A percentile compares a stretch with the other conserved stretches of the same genome.
Evolutionary conservation across 2,888 invertebrate genomes (phyloP).

Genomic region (Polymixis lichenea): DNA sequence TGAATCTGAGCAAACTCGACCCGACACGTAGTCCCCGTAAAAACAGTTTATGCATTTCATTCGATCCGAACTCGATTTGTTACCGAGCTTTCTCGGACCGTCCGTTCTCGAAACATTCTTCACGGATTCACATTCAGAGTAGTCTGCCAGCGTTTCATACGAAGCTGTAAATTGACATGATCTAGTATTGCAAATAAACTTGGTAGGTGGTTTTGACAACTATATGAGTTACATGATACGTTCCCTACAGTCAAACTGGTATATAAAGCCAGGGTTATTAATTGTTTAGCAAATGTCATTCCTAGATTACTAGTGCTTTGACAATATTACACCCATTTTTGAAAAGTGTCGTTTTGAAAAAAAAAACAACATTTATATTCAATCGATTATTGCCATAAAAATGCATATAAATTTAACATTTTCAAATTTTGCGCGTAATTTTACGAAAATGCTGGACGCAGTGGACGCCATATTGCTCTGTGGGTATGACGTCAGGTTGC

Average conservation of each 20-base stretch:
- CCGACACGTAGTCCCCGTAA: background rate
- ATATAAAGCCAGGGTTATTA: background rate
- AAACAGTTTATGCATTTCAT: slow-evolving; percentile 8
- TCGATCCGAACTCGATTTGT: slow-evolving; percentile 30
- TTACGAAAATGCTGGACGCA: too few species aligned
- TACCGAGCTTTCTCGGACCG: slow-evolving; percentile 3
- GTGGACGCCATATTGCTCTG: too few species aligned
- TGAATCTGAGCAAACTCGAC: slow-evolving; percentile 3
- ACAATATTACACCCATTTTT: too few species aligned
- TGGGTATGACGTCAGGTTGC: too few species aligned
- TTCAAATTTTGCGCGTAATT: too few species aligned
- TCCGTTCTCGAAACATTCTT: background rate
- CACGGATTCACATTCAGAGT: slow-evolving; percentile 16
- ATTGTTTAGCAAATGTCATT: too few species aligned
- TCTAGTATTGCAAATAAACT: background rate
- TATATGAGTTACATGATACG: background rate
- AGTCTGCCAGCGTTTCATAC: slow-evolving; percentile 3
- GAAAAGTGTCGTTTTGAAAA: too few species aligned
- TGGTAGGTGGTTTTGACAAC: background rate
- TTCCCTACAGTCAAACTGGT: background rate
- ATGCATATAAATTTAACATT: too few species aligned
- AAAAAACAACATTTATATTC: too few species aligned
- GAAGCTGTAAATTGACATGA: background rate
- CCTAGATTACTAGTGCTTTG: too few species aligned
- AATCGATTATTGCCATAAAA: too few species aligned